phyloP scores from a whole-genome alignment of 2,888 invertebrate species.

The Calameuta idolon region DNA sequence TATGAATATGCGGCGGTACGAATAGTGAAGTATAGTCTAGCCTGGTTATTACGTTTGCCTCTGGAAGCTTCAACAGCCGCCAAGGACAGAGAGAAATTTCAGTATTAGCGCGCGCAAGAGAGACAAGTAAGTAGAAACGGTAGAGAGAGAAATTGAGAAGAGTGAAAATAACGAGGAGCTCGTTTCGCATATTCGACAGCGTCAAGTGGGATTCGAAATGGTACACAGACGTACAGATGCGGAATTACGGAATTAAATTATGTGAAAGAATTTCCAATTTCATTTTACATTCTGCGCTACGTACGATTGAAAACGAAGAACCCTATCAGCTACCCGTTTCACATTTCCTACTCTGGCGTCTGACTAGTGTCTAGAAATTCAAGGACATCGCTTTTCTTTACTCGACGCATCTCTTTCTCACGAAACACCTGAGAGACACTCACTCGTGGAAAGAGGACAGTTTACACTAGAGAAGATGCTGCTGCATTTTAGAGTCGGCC shows the following conservation, averaged over 20 bases:
- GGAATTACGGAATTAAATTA: neutral
- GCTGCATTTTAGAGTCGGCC: neutral
- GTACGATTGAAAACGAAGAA: neutral
- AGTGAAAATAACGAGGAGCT: neutral
- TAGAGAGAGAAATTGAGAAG: neutral
- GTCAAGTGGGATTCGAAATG: neutral
- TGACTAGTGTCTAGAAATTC: neutral
- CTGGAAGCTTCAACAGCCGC: neutral
- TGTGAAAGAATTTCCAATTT: neutral
- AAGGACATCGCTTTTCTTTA: too few relatives aligned
- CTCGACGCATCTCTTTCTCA: too few relatives aligned
- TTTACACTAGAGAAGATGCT: neutral
- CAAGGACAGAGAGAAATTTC: neutral
- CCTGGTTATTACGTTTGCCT: neutral
- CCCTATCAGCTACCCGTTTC: neutral
- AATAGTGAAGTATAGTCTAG: neutral
- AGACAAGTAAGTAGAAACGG: neutral
- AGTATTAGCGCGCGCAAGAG: neutral
- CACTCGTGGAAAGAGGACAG: neutral
- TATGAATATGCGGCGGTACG: neutral
- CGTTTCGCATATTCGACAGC: neutral
- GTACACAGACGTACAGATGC: neutral
- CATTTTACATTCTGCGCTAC: neutral
- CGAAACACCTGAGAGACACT: too few relatives aligned
- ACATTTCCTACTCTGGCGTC: neutral